Base-by-base conservation (phyloP, 2,113 vertebrate species). In the Myiopsitta monachus region DNA sequence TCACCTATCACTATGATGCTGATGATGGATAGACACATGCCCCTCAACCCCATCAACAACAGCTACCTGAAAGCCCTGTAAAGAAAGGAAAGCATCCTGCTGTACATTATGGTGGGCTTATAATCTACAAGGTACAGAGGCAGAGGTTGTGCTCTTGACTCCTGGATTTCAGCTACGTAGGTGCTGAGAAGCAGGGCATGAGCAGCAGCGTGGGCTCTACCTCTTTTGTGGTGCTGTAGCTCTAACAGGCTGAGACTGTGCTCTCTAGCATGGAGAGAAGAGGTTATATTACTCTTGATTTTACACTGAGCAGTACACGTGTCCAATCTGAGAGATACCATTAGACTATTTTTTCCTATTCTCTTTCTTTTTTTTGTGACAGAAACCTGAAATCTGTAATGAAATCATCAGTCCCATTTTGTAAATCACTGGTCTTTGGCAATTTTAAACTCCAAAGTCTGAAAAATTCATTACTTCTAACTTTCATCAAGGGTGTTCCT, bases 401-500 rank as follows among this genome's bases (percentile, higher is more conserved):
- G 81, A 92, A 95, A 90, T 77, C 64, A 41, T 74, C 1, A 0
- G 67, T 77, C 41, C 57, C 24, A 5, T 70, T 79, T 95, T 95
- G 96, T 59, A 43, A 78, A 96, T 83, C 66, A 80, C 19, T 51
- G 64, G 68, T 94, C 93, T 94, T 76, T 22, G 52, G 96, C 90
- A 96, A 94, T 94, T 95, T 95, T 92, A 79, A 96, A 75, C 93
- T 97, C 92, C 18, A n/a, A 95, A 77, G 80, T 84, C 96, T 95
- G 92, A 95, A 96, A 96, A 97, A 97, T 96, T 95, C 95, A 97
- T 96, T 95, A 96, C 93, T 81, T 78, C 83, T 64, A 95, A 96
- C 94, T 97, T 96, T 92, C 92, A 92, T 89, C 95, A 95, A 96
- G 94, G 83, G 93, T 92, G 95, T 83, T 97, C 85, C 93, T 82